Conservation (phyloP, 2,113 vertebrate species). For the Periophthalmodon schlosseri region DNA sequence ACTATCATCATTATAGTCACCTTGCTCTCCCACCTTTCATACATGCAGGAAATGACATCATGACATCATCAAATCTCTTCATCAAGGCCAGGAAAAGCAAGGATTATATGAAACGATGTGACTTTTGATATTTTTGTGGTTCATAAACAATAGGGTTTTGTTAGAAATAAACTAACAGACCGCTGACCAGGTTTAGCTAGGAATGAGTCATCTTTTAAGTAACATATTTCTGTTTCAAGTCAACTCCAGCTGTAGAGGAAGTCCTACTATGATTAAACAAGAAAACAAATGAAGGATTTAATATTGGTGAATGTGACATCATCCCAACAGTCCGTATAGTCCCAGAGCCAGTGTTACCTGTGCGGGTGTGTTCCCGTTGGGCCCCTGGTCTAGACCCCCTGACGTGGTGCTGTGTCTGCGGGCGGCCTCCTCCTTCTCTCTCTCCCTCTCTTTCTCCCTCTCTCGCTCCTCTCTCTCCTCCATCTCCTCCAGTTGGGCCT, state of each 20-base stretch:
- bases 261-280: neutral
- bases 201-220: too few species aligned
- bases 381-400: conserved; percentile 48
- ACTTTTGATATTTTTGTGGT: too few species aligned
- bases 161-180: too few species aligned
- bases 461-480: conserved; percentile 85
- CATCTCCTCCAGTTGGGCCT: conserved; percentile 91
- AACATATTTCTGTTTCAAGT: too few species aligned
- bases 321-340: too few species aligned
- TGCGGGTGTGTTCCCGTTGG: conserved; percentile 34
- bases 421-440: conserved; percentile 78
- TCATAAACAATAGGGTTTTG: too few species aligned
- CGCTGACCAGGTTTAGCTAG: too few species aligned
- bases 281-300: neutral
- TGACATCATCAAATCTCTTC: neutral
- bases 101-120: too few species aligned
- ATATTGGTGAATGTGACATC: too few species aligned
- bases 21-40: neutral
- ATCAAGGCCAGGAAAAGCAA: neutral
- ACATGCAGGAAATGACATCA: conserved; percentile 2
- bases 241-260: neutral
- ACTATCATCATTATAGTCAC: conserved; percentile 26
- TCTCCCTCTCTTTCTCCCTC: conserved; percentile 79
- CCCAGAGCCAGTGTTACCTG: conserved; percentile 52
- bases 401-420: conserved; percentile 34